phyloP scores from a whole-genome alignment of 2,797 vertebrate genomes.

The Aldrovandia affinis region DNA sequence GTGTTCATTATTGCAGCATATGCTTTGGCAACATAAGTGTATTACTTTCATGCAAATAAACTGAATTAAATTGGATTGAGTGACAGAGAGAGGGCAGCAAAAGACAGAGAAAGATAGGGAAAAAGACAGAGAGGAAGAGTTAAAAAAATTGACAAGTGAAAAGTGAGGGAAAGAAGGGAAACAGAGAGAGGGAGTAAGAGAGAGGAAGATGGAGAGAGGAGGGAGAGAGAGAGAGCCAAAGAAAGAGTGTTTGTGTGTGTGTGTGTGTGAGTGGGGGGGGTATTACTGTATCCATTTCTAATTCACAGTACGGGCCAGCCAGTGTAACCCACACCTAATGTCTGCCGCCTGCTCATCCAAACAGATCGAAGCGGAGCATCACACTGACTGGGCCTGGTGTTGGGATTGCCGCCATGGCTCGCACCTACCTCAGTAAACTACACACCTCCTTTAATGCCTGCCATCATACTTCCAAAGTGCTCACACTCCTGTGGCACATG shows the following conservation, averaged over 20 bases:
- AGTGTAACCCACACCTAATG: constrained; percentile 32
- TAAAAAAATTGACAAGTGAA: background rate
- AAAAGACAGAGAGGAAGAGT: background rate
- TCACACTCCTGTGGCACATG: background rate
- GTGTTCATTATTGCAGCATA: background rate
- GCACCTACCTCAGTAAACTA: background rate
- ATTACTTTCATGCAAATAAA: too few relatives aligned
- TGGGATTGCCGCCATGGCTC: background rate
- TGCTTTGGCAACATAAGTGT: background rate
- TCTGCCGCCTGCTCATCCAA: constrained; percentile 39
- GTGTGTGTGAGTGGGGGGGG: background rate
- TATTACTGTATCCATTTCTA: constrained; percentile 34
- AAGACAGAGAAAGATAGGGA: background rate
- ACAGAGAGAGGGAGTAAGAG: background rate
- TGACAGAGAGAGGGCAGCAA: background rate
- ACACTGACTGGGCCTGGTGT: constrained; percentile 33
- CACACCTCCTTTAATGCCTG: background rate
- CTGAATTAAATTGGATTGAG: background rate
- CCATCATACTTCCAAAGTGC: background rate
- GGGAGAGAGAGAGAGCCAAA: background rate
- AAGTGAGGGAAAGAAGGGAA: too few relatives aligned
- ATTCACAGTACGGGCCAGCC: constrained; percentile 35
- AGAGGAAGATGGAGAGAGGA: background rate
- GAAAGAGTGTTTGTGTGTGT: background rate
- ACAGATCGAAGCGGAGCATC: constrained; percentile 38